Evolutionary conservation across 2,888 invertebrate genomes (phyloP).

Genomic region (Dyspetes luteomarginatus): DNA sequence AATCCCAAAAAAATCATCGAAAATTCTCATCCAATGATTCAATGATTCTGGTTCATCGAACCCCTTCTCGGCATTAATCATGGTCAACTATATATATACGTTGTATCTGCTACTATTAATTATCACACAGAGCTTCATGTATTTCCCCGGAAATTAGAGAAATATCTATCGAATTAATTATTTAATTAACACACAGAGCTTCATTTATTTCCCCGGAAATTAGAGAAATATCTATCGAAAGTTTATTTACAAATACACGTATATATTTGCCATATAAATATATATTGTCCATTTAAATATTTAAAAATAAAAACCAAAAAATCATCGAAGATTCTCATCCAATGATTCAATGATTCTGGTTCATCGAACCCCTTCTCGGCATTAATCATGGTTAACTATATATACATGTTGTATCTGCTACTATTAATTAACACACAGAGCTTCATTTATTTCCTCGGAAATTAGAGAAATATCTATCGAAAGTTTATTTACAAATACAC

Average conservation of each 20-base stretch:
- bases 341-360: no score
- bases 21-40: no score
- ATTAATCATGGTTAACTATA: conserved; percentile 27
- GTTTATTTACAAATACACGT: no score
- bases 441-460: neutral
- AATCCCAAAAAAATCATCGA: no score
- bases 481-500: neutral
- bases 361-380: conserved; percentile 42
- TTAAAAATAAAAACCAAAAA: no score
- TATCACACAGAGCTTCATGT: neutral
- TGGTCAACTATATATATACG: neutral
- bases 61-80: conserved; percentile 32
- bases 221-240: neutral
- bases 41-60: conserved; percentile 57
- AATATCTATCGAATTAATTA: no score
- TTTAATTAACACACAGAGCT: neutral
- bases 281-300: no score
- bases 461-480: neutral
- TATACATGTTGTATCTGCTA: neutral
- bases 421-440: neutral
- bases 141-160: neutral
- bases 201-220: neutral
- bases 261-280: no score
- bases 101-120: neutral
- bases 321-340: no score